These are phyloP conservation scores for Lycopodina hypogea DNA, from an alignment of 37 sponge, comb jelly and placozoan species.

Conservation along the genomic window DNA sequence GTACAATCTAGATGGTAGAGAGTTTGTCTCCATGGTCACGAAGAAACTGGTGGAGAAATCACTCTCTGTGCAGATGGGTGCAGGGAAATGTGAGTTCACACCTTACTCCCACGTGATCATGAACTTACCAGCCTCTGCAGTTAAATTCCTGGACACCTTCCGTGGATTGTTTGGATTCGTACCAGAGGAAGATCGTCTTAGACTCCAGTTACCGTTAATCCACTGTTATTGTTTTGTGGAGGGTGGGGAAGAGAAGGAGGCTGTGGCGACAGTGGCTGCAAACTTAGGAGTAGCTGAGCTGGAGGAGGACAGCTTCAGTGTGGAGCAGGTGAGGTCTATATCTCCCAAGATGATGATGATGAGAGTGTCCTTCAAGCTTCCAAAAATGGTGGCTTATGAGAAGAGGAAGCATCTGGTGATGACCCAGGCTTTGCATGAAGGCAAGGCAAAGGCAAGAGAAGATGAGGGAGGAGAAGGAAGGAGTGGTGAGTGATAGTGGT, in stretches of 20 bases:
- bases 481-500: neutral
- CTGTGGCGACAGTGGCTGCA: slow-evolving; percentile 28
- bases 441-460: neutral
- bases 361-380: slow-evolving; percentile 73
- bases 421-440: neutral
- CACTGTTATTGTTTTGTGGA: slow-evolving; percentile 89
- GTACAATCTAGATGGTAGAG: slow-evolving; percentile 89
- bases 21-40: slow-evolving; percentile 65
- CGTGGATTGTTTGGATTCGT: slow-evolving; percentile 37
- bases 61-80: neutral
- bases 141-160: slow-evolving; percentile 63
- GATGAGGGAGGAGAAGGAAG: neutral
- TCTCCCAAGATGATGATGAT: slow-evolving; percentile 82
- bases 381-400: slow-evolving; percentile 36
- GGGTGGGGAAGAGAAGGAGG: slow-evolving; percentile 12
- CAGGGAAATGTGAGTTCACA: neutral
- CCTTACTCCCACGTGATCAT: slow-evolving; percentile 68
- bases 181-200: slow-evolving; percentile 1
- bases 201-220: slow-evolving; percentile 51
- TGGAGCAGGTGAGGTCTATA: slow-evolving; percentile 63
- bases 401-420: neutral
- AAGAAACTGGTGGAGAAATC: slow-evolving; percentile 19
- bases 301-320: slow-evolving; percentile 17
- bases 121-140: slow-evolving; percentile 85
- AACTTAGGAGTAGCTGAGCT: slow-evolving; percentile 29